Evolutionary conservation across 2,888 invertebrate genomes (phyloP).

Genomic region (Coremacera marginata): DNA sequence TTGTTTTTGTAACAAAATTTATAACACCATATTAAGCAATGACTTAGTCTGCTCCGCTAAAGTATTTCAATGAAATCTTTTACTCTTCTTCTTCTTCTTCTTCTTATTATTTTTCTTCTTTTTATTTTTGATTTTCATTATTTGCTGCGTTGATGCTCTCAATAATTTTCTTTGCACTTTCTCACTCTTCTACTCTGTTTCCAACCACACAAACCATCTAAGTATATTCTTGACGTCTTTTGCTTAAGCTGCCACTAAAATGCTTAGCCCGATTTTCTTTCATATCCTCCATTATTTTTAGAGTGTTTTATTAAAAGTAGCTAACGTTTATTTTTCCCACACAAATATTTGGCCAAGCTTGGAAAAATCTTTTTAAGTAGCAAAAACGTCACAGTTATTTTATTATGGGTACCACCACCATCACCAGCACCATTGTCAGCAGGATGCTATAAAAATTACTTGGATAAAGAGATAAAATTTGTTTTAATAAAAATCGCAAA

Average conservation of each 20-base stretch:
- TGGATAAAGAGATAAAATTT: conserved; percentile 39
- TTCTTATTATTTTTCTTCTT: background rate
- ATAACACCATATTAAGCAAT: conserved; percentile 59
- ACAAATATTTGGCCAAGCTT: conserved; percentile 18
- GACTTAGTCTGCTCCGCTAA: conserved; percentile 18
- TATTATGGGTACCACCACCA: conserved; percentile 8
- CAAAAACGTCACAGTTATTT: conserved; percentile 15
- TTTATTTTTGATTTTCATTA: conserved; percentile 30
- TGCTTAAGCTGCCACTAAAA: background rate
- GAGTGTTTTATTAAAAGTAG: conserved; percentile 40
- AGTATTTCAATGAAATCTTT: background rate
- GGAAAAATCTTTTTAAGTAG: conserved; percentile 6
- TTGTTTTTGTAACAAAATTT: conserved; percentile 60
- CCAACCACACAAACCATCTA: background rate
- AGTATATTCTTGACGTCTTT: background rate
- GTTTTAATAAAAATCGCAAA: conserved; percentile 41
- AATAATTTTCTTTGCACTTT: conserved; percentile 29
- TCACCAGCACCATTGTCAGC: background rate
- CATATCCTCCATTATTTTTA: conserved; percentile 9
- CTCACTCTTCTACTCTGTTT: background rate
- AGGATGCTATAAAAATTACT: conserved; percentile 40
- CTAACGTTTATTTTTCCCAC: conserved; percentile 36
- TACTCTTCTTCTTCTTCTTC: background rate
- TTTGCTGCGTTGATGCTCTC: conserved; percentile 40
- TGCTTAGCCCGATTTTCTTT: background rate